phyloP scores from a whole-genome alignment of 92 coral and sea anemone genomes.

The Epizoanthus rinbou region DNA sequence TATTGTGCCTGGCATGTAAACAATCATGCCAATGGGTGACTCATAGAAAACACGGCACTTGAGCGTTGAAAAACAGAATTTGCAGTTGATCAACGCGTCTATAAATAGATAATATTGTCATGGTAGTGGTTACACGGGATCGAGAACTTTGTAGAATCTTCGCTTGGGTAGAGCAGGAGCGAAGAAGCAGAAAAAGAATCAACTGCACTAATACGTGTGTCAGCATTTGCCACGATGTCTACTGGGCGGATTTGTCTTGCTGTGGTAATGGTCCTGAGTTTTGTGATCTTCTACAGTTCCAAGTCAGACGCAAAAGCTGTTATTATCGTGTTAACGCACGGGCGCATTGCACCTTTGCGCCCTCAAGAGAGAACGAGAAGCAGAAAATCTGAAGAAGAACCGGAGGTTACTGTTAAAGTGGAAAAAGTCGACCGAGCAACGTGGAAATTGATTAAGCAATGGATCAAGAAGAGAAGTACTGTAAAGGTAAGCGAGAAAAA shows the following conservation, averaged over 20 bases:
- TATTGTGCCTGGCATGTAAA: not conserved
- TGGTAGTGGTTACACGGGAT: not conserved
- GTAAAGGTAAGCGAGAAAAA: not conserved
- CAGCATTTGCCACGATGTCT: conserved; percentile 4
- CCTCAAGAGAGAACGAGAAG: not conserved
- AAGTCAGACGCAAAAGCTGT: conserved; percentile 28
- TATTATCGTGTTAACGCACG: conserved; percentile 25
- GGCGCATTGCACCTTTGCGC: conserved; percentile 25
- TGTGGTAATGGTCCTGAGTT: not conserved
- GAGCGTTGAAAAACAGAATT: conserved; percentile 22
- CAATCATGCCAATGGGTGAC: not conserved
- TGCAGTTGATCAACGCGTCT: conserved; percentile 28
- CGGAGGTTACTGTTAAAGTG: not conserved
- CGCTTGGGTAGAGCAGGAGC: not conserved
- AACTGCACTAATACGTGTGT: not conserved
- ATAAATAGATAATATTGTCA: conserved; percentile 26
- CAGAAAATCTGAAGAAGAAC: not conserved
- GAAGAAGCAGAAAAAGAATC: not conserved
- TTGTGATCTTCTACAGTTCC: not conserved
- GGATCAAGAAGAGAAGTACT: conserved; percentile 27
- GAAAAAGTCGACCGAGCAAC: conserved; percentile 1
- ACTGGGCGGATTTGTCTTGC: not conserved
- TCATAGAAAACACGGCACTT: conserved; percentile 20
- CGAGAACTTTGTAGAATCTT: not conserved
- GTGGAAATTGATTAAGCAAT: conserved; percentile 6